phyloP scores from a whole-genome alignment of 2,888 invertebrate species.

The Pinctada fucata region DNA sequence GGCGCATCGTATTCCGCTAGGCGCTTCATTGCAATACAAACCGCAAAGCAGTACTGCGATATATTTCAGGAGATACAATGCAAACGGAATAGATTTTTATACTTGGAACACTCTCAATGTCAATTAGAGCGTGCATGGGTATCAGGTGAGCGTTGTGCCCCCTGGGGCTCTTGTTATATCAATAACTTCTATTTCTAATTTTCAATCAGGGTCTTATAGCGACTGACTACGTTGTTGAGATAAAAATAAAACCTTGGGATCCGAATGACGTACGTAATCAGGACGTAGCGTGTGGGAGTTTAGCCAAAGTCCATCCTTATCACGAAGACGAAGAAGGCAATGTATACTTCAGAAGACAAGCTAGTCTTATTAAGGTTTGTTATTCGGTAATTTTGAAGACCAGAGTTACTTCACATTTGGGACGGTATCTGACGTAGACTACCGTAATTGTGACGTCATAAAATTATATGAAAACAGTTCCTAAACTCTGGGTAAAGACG shows the following conservation, averaged over 20 bases:
- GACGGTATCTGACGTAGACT: neutral
- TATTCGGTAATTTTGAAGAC: neutral
- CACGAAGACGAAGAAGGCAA: conserved; percentile 71
- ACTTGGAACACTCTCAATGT: too few relatives aligned
- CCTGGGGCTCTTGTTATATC: too few relatives aligned
- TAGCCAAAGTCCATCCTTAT: conserved; percentile 66
- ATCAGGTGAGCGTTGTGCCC: too few relatives aligned
- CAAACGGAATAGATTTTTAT: too few relatives aligned
- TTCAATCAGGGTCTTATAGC: conserved; percentile 54
- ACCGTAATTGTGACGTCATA: neutral
- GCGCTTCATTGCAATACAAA: too few relatives aligned
- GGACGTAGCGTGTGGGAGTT: conserved; percentile 52
- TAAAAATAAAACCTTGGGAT: conserved; percentile 67
- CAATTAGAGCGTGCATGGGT: too few relatives aligned
- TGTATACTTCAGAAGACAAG: conserved; percentile 67
- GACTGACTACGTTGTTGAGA: conserved; percentile 68
- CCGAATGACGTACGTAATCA: conserved; percentile 54
- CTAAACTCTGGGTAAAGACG: neutral
- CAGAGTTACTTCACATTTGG: too few relatives aligned
- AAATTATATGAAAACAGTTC: neutral
- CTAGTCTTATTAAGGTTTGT: conserved; percentile 60
- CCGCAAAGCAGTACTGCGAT: too few relatives aligned
- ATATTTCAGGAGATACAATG: too few relatives aligned
- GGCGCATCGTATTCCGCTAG: too few relatives aligned
- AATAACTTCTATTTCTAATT: too few relatives aligned